phyloP scores from a whole-genome alignment of 2,113 vertebrate species.

The Lagopus leucura region DNA sequence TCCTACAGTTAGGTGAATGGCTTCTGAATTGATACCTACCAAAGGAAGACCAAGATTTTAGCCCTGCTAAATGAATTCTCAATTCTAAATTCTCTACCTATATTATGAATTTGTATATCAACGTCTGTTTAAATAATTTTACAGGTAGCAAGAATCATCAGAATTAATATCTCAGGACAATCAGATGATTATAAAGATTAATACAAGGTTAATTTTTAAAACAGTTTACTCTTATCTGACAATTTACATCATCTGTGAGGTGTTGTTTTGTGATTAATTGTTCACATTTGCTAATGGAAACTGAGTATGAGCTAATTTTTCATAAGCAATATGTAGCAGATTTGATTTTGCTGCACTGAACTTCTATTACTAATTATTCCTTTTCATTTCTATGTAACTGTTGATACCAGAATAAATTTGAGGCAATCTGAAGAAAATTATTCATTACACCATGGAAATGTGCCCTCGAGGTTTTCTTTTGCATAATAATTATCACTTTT shows the following conservation, averaged over 20 bases:
- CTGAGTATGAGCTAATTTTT: conserved; percentile 27
- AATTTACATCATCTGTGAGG: not conserved
- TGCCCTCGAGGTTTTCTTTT: not conserved
- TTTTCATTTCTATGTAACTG: conserved; percentile 34
- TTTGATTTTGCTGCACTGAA: conserved; percentile 32
- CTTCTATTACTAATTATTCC: conserved; percentile 38
- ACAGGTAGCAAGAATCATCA: not conserved
- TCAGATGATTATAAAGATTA: not conserved
- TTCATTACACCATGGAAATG: not conserved
- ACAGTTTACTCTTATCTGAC: not conserved
- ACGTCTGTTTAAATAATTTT: not conserved
- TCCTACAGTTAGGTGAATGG: not conserved
- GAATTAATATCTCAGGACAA: not conserved
- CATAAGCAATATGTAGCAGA: not conserved
- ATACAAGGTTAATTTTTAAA: not conserved
- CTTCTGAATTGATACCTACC: not conserved
- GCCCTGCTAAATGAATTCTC: not conserved
- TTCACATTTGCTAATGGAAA: not conserved
- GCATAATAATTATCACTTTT: not conserved
- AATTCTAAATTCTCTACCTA: not conserved
- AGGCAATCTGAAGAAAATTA: conserved; percentile 28
- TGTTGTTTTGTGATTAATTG: conserved; percentile 21
- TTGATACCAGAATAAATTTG: conserved; percentile 53
- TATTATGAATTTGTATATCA: not conserved
- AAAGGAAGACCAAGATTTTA: not conserved